These are phyloP conservation scores for Pomatostomus ruficeps DNA, from an alignment of 2,113 vertebrate genomes.

Conservation along the genomic window DNA sequence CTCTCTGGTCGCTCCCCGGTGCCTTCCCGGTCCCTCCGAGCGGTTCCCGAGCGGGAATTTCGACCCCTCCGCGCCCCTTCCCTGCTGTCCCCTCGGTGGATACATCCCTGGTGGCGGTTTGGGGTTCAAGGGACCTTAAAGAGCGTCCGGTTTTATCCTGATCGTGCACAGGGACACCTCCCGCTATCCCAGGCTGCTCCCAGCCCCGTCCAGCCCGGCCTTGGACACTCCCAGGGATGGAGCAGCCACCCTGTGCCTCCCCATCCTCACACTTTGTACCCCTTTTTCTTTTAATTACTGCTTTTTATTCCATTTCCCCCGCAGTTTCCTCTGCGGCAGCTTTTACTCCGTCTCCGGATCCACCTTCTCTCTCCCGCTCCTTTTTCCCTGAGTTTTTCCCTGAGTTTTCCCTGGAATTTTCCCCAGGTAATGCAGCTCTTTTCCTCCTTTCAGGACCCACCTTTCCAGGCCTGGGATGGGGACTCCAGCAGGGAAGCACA, in stretches of 20 bases:
- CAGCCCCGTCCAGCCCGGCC: background rate
- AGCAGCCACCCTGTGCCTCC: background rate
- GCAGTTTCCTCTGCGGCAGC: background rate
- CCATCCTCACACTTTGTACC: background rate
- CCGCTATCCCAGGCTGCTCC: fast-evolving
- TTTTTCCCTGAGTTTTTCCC: background rate
- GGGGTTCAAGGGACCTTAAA: background rate
- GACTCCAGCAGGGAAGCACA: background rate
- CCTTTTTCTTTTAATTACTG: background rate
- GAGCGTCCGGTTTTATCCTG: fast-evolving
- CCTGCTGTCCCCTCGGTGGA: background rate
- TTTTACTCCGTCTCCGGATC: background rate
- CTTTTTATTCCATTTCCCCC: background rate
- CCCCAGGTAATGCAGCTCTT: background rate
- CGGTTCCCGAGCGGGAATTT: fast-evolving
- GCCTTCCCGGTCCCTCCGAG: background rate
- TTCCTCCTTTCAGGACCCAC: background rate
- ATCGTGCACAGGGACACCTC: fast-evolving
- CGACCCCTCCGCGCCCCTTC: fast-evolving
- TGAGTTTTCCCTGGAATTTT: background rate
- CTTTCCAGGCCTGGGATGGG: background rate
- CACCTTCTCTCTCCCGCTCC: background rate
- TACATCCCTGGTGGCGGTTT: fast-evolving
- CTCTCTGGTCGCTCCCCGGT: background rate
- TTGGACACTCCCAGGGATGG: background rate